Evolutionary conservation across 2,888 invertebrate genomes (phyloP).

Genomic region (Andrena minutula): DNA sequence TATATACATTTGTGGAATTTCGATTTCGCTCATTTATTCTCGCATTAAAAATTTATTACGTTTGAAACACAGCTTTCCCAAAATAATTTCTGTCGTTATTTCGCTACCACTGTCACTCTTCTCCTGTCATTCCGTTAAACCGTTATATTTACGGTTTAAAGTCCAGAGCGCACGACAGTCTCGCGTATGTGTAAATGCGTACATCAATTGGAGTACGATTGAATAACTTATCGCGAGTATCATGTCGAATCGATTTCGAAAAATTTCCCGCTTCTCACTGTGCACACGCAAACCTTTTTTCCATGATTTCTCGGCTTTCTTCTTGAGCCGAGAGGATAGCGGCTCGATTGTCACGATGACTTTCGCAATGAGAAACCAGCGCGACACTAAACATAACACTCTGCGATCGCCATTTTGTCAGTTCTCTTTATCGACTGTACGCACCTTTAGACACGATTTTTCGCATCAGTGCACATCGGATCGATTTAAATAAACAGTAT

Average conservation of each 20-base stretch:
- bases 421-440: slow-evolving; percentile 65
- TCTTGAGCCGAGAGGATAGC: slow-evolving; percentile 12
- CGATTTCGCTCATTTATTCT: slow-evolving; percentile 18
- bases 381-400: slow-evolving; percentile 51
- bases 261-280: slow-evolving; percentile 28
- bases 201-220: slow-evolving; percentile 6
- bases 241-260: slow-evolving; percentile 26
- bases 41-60: slow-evolving; percentile 18
- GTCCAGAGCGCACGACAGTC: slow-evolving; percentile 10
- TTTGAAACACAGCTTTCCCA: neutral
- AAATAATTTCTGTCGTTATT: neutral
- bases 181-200: slow-evolving; percentile 15
- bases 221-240: slow-evolving; percentile 18
- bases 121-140: neutral
- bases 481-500: slow-evolving; percentile 56
- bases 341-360: slow-evolving; percentile 20
- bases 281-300: neutral
- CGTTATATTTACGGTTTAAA: slow-evolving; percentile 22
- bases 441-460: slow-evolving; percentile 52
- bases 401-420: slow-evolving; percentile 62
- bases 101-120: slow-evolving; percentile 12
- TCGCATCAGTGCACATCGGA: slow-evolving; percentile 42
- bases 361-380: slow-evolving; percentile 17
- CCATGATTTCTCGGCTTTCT: neutral
- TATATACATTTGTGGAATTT: slow-evolving; percentile 53